These are phyloP conservation scores for Lophotriccus pileatus DNA, from an alignment of 2,797 vertebrate genomes.

Conservation along the genomic window DNA sequence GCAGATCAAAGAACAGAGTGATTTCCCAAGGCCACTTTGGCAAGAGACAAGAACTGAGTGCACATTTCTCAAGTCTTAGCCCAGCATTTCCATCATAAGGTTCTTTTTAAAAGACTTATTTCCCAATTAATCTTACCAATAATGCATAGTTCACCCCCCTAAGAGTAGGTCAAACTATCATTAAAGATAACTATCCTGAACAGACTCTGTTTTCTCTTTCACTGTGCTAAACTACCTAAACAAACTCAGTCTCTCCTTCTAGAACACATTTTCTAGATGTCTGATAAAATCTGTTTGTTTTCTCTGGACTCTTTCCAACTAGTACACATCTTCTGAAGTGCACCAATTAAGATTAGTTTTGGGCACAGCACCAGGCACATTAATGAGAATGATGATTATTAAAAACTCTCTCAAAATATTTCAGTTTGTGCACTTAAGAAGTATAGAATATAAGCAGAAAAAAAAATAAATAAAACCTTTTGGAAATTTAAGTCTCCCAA, in stretches of 20 bases:
- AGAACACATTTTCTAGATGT: constrained; percentile 21
- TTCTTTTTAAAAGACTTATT: neutral
- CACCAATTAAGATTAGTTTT: constrained; percentile 50
- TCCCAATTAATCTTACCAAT: neutral
- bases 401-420: constrained; percentile 19
- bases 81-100: neutral
- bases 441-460: neutral
- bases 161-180: neutral
- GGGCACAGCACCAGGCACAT: constrained; percentile 25
- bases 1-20: neutral
- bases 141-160: neutral
- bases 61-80: neutral
- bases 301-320: constrained; percentile 8
- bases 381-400: constrained; percentile 23
- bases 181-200: neutral
- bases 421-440: neutral
- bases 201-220: neutral
- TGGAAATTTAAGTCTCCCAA: neutral
- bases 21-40: neutral
- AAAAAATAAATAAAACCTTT: neutral
- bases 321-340: constrained; percentile 42
- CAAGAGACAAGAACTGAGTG: neutral
- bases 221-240: neutral
- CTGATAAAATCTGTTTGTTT: constrained; percentile 39
- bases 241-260: neutral